These are phyloP conservation scores for Dexiosoma caninum DNA, from an alignment of 2,888 invertebrate species.

Conservation along the genomic window DNA sequence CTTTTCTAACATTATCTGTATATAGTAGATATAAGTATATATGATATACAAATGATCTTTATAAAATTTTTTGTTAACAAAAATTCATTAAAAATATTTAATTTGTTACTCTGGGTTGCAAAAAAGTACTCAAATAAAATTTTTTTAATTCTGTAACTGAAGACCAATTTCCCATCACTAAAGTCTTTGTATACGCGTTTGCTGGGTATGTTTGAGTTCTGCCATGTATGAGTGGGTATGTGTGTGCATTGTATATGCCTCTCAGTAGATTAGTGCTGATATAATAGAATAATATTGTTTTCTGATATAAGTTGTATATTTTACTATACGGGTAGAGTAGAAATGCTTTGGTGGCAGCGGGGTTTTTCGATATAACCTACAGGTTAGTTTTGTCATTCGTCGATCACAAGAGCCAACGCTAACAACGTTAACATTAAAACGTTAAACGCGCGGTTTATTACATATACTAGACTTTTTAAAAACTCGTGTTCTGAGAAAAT, in stretches of 20 bases:
- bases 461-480: not conserved
- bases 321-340: slow-evolving; percentile 26
- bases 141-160: no score
- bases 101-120: no score
- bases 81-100: no score
- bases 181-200: not conserved
- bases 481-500: slow-evolving; percentile 33
- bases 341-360: slow-evolving; percentile 50
- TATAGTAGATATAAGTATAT: no score
- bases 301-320: slow-evolving; percentile 34
- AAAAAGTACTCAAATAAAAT: no score
- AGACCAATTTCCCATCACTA: not conserved
- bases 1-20: no score
- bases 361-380: slow-evolving; percentile 66
- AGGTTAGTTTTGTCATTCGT: slow-evolving; percentile 71
- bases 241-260: not conserved
- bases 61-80: no score
- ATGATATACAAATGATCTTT: no score
- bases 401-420: slow-evolving; percentile 71
- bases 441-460: slow-evolving; percentile 43
- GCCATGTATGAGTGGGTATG: not conserved
- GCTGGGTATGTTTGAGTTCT: not conserved
- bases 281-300: slow-evolving; percentile 39
- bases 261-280: slow-evolving; percentile 37
- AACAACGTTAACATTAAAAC: slow-evolving; percentile 61